phyloP scores from a whole-genome alignment of 2,888 invertebrate genomes.

The Athalia cordata region DNA sequence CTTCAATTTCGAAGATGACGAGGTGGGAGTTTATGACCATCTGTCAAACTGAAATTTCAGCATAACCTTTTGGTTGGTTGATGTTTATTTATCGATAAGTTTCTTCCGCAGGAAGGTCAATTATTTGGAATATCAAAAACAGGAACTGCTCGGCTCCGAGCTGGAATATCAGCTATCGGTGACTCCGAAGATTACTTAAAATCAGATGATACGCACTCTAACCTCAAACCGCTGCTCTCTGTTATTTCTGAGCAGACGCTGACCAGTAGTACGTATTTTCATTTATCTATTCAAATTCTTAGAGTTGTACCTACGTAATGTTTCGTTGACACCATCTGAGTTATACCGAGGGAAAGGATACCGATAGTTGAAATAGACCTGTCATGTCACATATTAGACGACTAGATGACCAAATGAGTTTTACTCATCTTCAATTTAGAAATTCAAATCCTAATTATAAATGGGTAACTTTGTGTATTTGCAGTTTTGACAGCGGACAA shows the following conservation, averaged over 20 bases:
- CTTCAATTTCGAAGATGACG: slow-evolving; percentile 87
- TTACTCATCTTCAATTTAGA: too few species aligned
- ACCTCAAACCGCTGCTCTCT: slow-evolving; percentile 72
- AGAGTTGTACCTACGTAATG: too few species aligned
- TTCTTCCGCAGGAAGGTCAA: slow-evolving; percentile 66
- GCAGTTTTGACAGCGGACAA: slow-evolving; percentile 74
- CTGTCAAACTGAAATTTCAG: slow-evolving; percentile 16
- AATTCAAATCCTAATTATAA: not conserved
- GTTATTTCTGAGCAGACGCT: slow-evolving; percentile 70
- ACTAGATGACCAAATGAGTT: too few species aligned
- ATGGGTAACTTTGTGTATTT: not conserved
- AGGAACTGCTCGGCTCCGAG: slow-evolving; percentile 71
- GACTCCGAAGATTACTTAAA: slow-evolving; percentile 62
- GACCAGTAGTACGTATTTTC: slow-evolving; percentile 65
- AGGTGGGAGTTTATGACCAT: slow-evolving; percentile 73
- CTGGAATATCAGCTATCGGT: slow-evolving; percentile 64
- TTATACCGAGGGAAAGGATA: not conserved
- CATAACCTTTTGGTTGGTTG: slow-evolving; percentile 21
- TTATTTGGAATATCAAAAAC: slow-evolving; percentile 75
- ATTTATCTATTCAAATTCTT: not conserved
- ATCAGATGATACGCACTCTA: slow-evolving; percentile 59
- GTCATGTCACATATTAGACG: too few species aligned
- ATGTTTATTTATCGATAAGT: slow-evolving; percentile 45
- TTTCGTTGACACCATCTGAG: not conserved
- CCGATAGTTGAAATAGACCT: not conserved